Conservation (phyloP, 2,113 vertebrate species). For the Chloebia gouldiae region DNA sequence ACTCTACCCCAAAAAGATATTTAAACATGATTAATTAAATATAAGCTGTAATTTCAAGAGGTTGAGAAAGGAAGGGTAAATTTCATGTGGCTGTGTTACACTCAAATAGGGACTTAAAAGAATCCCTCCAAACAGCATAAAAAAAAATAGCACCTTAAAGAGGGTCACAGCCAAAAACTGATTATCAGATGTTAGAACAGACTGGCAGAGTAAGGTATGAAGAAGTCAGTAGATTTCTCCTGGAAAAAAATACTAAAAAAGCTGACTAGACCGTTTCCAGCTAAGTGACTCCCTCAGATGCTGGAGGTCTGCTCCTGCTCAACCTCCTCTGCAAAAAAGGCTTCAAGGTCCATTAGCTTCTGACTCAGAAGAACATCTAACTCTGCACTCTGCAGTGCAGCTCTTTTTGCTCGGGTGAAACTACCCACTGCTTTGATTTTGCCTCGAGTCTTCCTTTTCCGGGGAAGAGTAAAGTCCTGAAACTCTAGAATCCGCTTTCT, state of each 20-base stretch:
- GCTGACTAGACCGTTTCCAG: neutral
- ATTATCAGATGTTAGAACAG: neutral
- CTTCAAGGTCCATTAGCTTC: conserved; percentile 89
- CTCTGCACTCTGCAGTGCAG: conserved; percentile 79
- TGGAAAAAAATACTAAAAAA: neutral
- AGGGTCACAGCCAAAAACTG: conserved; percentile 20
- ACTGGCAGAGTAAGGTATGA: neutral
- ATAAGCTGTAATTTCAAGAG: conserved; percentile 4
- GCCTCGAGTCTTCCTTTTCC: conserved; percentile 82
- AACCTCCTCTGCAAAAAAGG: conserved; percentile 83
- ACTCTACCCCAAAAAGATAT: neutral
- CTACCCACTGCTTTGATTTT: conserved; percentile 71
- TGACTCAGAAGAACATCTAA: conserved; percentile 88
- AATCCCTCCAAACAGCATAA: conserved; percentile 41
- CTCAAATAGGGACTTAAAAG: conserved; percentile 51
- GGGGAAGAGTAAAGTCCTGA: conserved; percentile 90
- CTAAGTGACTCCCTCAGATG: conserved; percentile 27
- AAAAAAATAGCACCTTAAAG: conserved; percentile 28
- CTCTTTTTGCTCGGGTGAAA: conserved; percentile 79
- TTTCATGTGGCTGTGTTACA: conserved; percentile 33
- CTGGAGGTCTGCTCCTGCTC: conserved; percentile 66
- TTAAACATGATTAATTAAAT: conserved; percentile 14
- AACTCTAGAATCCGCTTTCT: conserved; percentile 91
- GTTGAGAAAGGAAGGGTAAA: conserved; percentile 37
- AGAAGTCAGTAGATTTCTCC: conserved; percentile 5